Evolutionary conservation across 2,797 vertebrate species (phyloP).

Genomic region (Nyctalus aviator): DNA sequence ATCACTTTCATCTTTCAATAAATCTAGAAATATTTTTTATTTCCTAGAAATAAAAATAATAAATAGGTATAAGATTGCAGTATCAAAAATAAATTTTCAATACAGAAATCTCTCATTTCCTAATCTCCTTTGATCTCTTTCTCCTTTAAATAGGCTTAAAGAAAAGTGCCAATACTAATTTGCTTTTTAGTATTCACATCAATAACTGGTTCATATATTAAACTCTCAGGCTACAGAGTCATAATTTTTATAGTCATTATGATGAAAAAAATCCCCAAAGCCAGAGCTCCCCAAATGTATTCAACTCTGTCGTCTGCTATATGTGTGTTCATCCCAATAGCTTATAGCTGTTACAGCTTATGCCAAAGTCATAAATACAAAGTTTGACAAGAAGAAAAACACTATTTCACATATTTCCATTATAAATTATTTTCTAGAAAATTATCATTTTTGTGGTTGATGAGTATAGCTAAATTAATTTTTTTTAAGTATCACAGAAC

Average conservation of each 20-base stretch:
- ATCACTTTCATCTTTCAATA: conserved; percentile 67
- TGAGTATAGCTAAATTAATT: not conserved
- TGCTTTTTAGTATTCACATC: not conserved
- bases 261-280: not conserved
- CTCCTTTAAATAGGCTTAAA: conserved; percentile 60
- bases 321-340: not conserved
- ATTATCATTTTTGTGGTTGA: conserved; percentile 36
- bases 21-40: no score
- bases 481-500: conserved; percentile 39
- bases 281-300: not conserved
- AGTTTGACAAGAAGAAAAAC: conserved; percentile 44
- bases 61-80: conserved; percentile 29
- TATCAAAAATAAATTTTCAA: conserved; percentile 67
- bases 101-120: conserved; percentile 46
- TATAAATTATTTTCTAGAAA: conserved; percentile 30
- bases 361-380: conserved; percentile 28
- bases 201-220: conserved; percentile 31
- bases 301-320: not conserved
- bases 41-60: conserved; percentile 78
- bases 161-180: conserved; percentile 58
- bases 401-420: not conserved
- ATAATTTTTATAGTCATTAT: not conserved
- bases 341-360: not conserved
- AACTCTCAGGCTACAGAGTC: not conserved
- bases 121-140: conserved; percentile 46